Conservation (phyloP, 2,888 invertebrate genomes). For the Epinotia bilunana region DNA sequence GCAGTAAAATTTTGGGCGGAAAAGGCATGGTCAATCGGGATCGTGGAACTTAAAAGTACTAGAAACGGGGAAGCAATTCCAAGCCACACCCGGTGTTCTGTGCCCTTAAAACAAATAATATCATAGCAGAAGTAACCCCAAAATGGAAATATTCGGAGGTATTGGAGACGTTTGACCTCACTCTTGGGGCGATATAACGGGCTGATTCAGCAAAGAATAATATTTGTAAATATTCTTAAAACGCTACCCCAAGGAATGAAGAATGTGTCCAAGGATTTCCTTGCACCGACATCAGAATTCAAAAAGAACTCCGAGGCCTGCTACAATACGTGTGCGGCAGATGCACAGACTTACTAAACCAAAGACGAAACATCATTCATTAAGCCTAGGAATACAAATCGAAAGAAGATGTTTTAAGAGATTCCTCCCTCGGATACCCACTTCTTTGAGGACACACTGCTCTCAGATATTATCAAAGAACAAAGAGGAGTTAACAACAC, state of each 20-base stretch:
- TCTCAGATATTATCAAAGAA: no score
- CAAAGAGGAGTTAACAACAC: no score
- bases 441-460: no score
- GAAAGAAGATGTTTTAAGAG: no score
- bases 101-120: neutral
- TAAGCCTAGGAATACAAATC: neutral
- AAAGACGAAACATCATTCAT: neutral
- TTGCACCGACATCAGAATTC: constrained; percentile 1
- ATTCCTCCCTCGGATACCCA: no score
- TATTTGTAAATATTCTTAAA: neutral
- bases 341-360: neutral
- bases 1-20: neutral
- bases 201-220: constrained; percentile 1
- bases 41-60: neutral
- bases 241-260: neutral
- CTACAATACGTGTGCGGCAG: neutral
- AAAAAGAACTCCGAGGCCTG: neutral
- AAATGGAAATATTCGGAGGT: neutral
- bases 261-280: neutral
- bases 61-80: neutral
- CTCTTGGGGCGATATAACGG: constrained; percentile 2
- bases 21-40: neutral
- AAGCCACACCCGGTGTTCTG: constrained; percentile 2
- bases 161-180: neutral
- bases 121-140: neutral